Evolutionary conservation across 2,113 vertebrate species (phyloP).

Genomic region (Callopanchax toddi): DNA sequence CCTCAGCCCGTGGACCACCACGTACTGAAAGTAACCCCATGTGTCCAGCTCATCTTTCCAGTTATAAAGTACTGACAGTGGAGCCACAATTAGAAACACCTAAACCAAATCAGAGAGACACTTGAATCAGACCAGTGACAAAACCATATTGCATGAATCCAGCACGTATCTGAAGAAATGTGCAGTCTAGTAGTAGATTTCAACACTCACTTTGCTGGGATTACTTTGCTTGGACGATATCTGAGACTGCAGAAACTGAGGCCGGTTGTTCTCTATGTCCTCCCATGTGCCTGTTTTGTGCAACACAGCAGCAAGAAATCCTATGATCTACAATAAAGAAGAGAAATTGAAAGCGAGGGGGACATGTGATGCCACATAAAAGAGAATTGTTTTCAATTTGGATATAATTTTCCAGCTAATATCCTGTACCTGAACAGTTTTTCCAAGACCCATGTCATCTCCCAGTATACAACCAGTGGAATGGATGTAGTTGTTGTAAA

Average conservation of each 20-base stretch:
- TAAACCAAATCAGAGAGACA: constrained; percentile 58
- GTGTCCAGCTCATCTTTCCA: constrained; percentile 97
- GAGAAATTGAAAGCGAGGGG: not conserved
- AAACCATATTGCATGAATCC: constrained; percentile 2
- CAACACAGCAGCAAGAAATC: constrained; percentile 92
- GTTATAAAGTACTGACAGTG: constrained; percentile 95
- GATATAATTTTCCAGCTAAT: not conserved
- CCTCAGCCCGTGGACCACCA: constrained; percentile 87
- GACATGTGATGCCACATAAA: not conserved
- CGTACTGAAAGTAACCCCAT: constrained; percentile 92
- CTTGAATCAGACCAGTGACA: constrained; percentile 12
- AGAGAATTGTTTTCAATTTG: constrained; percentile 3
- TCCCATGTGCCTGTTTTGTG: constrained; percentile 91
- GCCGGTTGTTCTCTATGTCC: constrained; percentile 94
- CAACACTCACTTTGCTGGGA: constrained; percentile 82
- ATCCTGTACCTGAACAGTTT: constrained; percentile 91
- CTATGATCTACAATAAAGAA: constrained; percentile 86
- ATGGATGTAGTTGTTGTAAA: constrained; percentile 83
- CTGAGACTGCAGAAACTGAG: constrained; percentile 89
- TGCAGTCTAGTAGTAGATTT: not conserved
- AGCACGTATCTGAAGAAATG: not conserved
- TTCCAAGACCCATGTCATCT: constrained; percentile 98
- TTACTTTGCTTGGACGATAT: constrained; percentile 65
- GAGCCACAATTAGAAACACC: constrained; percentile 94
- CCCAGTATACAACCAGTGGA: constrained; percentile 92